Evolutionary conservation across 2,888 invertebrate genomes (phyloP), one percentile per base, ranked within the genome.

Genomic region (Elaeidobius kamerunicus): DNA sequence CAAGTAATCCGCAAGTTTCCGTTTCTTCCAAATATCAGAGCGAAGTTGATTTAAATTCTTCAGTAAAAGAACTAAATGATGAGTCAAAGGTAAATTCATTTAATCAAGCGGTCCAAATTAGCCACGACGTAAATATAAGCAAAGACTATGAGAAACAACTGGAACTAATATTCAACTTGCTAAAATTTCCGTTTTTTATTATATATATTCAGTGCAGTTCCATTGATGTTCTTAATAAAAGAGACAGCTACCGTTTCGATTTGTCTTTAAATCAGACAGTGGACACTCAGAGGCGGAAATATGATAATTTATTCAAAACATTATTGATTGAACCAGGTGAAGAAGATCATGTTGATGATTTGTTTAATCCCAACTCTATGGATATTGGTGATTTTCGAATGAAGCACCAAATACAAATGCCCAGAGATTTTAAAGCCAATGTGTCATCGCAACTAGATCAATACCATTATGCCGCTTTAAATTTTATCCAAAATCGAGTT

Each of bases 121-220:
- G 59, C 66, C 65, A 52, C 62, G 65, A 55, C 58, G 43, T 50
- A 5, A 30, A 44, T 30, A 45, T 50, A 59, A 62, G 43, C 34
- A 43, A 42, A 47, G 32, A 35, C 28, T 67, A 66, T 14, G 66
- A 69, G 47, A 65, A 67, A 23, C 73, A 73, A 60, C 47, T 74
- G 3, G 60, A 67, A 56, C 69, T 65, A 54, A 55, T 74, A 12
- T 70, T 73, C 55, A 56, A 62, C 12, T 59, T 68, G 7, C 61
- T 72, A 20, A 55, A 64, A 18, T 55, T 61, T 9, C 70, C 72
- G 1, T 70, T 67, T 59, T 63, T 83, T 34, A 73, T 84, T 16
- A 75, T 84, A 60, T 78, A 82, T 61, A 64, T 81, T 1, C 74
- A 75, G 32, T 79, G 80, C 57, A 73, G 78, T 17, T 77, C 80